Percentiles rank a stretch among this genome's conserved stretches.
phyloP scores from a whole-genome alignment of 2,797 vertebrate species.

The Ambastaia sidthimunki region DNA sequence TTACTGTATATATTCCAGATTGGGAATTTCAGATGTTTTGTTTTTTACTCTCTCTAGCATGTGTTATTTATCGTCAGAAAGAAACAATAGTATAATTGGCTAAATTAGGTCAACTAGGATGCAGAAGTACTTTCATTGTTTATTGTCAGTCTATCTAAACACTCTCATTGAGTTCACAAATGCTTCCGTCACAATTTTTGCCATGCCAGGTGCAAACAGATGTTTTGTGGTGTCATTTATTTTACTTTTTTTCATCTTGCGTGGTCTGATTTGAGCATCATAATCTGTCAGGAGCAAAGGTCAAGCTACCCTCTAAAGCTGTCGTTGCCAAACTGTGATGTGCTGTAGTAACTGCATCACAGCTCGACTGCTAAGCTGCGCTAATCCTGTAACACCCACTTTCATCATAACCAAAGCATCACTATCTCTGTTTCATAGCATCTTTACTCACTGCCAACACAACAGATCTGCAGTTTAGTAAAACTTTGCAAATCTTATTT shows the following conservation, averaged over 20 bases:
- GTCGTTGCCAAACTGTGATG: slow-evolving; percentile 34
- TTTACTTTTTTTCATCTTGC: not conserved
- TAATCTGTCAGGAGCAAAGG: slow-evolving; percentile 11
- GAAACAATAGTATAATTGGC: not conserved
- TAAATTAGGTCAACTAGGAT: slow-evolving; percentile 3
- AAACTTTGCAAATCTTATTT: not conserved
- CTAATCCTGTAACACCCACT: slow-evolving; percentile 78
- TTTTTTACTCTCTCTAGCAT: not conserved
- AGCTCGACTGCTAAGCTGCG: slow-evolving; percentile 60
- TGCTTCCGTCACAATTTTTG: not conserved
- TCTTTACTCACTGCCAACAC: slow-evolving; percentile 62
- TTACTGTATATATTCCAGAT: not conserved
- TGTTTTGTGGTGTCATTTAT: not conserved
- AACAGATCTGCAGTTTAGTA: slow-evolving; percentile 20
- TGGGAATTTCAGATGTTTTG: not conserved
- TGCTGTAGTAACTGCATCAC: slow-evolving; percentile 64
- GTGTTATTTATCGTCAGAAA: not conserved
- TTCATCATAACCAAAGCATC: slow-evolving; percentile 76
- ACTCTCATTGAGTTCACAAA: not conserved
- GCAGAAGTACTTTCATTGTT: slow-evolving; percentile 1
- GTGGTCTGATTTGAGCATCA: not conserved
- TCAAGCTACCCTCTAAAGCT: slow-evolving; percentile 19
- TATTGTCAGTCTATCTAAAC: not conserved
- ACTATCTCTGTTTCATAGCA: slow-evolving; percentile 70
- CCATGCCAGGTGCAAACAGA: not conserved